Base-by-base conservation (phyloP, 2,797 vertebrate genomes). In the Hapalemur alaotrensis region DNA sequence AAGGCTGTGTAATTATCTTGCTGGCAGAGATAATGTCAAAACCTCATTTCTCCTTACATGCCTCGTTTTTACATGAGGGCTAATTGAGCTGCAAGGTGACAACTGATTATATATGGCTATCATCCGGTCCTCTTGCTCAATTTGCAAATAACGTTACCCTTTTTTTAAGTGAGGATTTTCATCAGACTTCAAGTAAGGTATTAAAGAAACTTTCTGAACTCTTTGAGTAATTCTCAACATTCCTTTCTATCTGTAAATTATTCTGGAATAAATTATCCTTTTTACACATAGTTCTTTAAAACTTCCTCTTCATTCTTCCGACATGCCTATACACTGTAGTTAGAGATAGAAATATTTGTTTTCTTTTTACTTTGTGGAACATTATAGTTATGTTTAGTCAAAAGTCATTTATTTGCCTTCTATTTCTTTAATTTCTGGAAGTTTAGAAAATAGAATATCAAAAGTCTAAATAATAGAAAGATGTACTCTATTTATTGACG, bases 41-140 rank as follows among this genome's bases (percentile, higher is more conserved):
- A 99, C 98, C 99, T 99, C 98, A 99, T 99, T 99, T 98, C 98
- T 99, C 98, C 98, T 98, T 99, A 99, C 99, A 99, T 99, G 99
- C 98, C 98, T 99, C 98, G 98, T 99, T 99, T 99, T 99, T 99
- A 99, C 99, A 99, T 94, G 98, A 98, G 98, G 98, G 98, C 99
- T 99, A 99, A 99, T 99, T 99, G 99, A 99, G 99, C 99, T 98
- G 98, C 99, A 99, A 99, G 98, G 99, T 99, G 99, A 99, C 99
- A 99, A 98, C 98, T 98, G 98, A 99, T 99, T 99, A 98, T 98
- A 98, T 98, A 98, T 98, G 98, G 98, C 98, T 98, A 98, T 98
- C 98, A 98, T 98, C 96, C 94, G 98, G 98, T 98, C 97, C 96
- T 98, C 97, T 98, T 98, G 97, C 98, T 98, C 98, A 98, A 97